phyloP scores from a whole-genome alignment of 2,888 invertebrate genomes.

The Pachydiplax longipennis region DNA sequence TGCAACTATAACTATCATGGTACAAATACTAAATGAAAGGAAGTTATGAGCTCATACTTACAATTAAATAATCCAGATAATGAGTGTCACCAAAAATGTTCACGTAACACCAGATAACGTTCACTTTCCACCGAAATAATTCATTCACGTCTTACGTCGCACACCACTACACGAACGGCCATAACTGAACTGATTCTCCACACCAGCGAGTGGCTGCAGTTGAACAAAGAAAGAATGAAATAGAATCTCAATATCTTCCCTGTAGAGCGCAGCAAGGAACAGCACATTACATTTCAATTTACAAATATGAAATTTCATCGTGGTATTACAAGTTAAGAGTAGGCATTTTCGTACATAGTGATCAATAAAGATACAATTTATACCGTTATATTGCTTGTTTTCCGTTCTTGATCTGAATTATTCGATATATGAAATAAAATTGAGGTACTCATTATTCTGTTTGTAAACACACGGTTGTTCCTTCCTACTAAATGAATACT shows the following conservation, averaged over 20 bases:
- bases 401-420: too few species aligned
- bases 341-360: too few species aligned
- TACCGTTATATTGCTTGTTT: too few species aligned
- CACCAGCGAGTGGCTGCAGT: constrained; percentile 1
- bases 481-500: too few species aligned
- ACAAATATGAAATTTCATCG: too few species aligned
- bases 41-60: neutral
- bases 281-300: neutral
- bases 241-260: neutral
- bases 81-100: neutral
- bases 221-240: neutral
- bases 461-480: too few species aligned
- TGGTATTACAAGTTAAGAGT: too few species aligned
- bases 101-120: neutral
- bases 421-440: too few species aligned
- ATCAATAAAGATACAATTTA: too few species aligned
- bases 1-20: neutral
- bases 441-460: too few species aligned
- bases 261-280: neutral
- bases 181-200: constrained; percentile 6
- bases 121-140: neutral
- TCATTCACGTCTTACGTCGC: neutral
- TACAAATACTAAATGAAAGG: neutral
- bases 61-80: constrained; percentile 15
- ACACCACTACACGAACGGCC: neutral